Evolutionary conservation across 2,797 vertebrate genomes (phyloP), one percentile per base, ranked within the genome.

Genomic region (Orestias chungarensis): DNA sequence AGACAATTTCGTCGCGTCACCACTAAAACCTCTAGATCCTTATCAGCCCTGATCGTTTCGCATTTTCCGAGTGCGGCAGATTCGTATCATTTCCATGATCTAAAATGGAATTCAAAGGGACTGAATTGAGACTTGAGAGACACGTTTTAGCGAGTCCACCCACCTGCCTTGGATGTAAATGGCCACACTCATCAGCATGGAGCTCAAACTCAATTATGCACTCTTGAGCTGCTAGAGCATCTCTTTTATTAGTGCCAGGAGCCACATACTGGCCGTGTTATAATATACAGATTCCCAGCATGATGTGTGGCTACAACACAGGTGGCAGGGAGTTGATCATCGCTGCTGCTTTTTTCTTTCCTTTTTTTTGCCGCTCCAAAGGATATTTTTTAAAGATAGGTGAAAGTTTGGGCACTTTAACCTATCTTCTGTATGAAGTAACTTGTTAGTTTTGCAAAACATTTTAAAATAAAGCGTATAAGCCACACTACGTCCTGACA

Each of bases 31-130:
- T 91, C 84, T 72, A 91, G 89, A 93, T 94, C 83, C 72, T 76
- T 90, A 91, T 94, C 92, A 82, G 75, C 75, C 64, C 73, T 74
- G 85, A 91, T 89, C 82, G 69, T 91, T 92, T 57, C 90, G 82
- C 89, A 89, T 88, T 92, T 88, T 82, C 76, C 77, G 73, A 89
- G 90, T 86, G 88, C 61, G 75, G 66, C 31, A 88, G 90, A 93
- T 93, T 82, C 82, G 79, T 91, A 92, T 94, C 83, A 65, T 86
- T 90, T 81, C 89, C 73, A 79, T 92, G 80, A 92, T 93, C 88
- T 91, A 81, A 64, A 82, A 86, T 83, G 68, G 81, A 83, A 91
- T 89, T 92, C 88, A 87, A 91, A 93, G 81, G 79, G 77, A 75
- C 78, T 64, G 81, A 90, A 90, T 84, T 78, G 86, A 90, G 87